Evolutionary conservation across 2,113 vertebrate genomes (phyloP).

Genomic region (Gorsachius goisagi): DNA sequence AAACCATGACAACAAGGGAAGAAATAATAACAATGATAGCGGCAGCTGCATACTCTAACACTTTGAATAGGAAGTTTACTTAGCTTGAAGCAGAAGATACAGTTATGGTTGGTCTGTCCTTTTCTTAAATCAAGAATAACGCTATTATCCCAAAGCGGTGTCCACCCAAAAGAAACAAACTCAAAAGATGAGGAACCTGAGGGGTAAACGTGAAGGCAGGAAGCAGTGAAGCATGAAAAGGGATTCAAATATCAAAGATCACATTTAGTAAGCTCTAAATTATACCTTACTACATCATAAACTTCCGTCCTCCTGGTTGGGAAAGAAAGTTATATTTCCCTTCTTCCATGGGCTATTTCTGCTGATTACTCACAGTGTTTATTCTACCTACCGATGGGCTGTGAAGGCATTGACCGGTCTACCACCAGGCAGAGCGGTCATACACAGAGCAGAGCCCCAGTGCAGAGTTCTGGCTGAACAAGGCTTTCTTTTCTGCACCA

Average conservation of each 20-base stretch:
- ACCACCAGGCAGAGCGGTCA: neutral
- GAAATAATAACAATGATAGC: neutral
- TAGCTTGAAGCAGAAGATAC: neutral
- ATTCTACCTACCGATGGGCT: neutral
- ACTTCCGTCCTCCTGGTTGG: neutral
- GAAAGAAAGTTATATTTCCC: neutral
- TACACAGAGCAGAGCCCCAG: neutral
- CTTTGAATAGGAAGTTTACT: neutral
- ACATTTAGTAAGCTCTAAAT: neutral
- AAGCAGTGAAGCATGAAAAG: neutral
- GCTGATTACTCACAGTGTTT: neutral
- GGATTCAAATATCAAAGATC: neutral
- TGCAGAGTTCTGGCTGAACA: neutral
- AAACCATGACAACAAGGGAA: neutral
- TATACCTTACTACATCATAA: neutral
- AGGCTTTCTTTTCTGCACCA: neutral
- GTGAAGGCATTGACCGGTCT: neutral
- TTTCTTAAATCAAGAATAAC: neutral
- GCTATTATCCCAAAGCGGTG: neutral
- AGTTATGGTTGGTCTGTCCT: neutral
- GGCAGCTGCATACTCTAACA: neutral
- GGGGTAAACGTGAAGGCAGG: neutral
- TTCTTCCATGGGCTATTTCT: neutral
- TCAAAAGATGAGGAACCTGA: neutral
- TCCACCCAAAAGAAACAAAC: neutral